Percentiles rank a stretch among this genome's conserved stretches.
Conservation (phyloP, 2,888 invertebrate species). For the Cataglyphis albicans region DNA sequence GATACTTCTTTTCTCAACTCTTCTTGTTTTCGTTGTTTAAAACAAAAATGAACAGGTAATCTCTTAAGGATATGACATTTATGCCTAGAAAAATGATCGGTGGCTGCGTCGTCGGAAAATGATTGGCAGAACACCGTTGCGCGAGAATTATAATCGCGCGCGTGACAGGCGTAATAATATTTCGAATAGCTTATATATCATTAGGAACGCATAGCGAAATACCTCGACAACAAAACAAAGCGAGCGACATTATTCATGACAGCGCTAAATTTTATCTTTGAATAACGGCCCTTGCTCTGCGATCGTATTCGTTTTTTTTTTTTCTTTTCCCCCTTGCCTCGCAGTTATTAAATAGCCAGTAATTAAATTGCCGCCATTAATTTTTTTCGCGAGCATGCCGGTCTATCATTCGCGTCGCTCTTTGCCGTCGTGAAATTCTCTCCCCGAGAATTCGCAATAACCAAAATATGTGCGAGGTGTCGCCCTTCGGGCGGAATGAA, state of each 20-base stretch:
- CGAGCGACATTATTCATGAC: slow-evolving; percentile 26
- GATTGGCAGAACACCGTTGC: neutral
- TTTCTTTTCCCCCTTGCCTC: neutral
- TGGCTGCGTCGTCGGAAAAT: neutral
- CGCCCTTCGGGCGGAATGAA: neutral
- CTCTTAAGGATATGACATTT: neutral
- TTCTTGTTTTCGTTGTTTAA: neutral
- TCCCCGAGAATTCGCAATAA: slow-evolving; percentile 36
- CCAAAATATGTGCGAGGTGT: slow-evolving; percentile 21
- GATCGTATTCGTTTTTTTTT: neutral
- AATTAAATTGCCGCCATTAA: slow-evolving; percentile 42
- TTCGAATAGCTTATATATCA: slow-evolving; percentile 36
- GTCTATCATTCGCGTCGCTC: slow-evolving; percentile 30
- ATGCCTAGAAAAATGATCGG: neutral
- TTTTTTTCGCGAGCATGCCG: slow-evolving; percentile 31
- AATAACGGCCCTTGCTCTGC: neutral
- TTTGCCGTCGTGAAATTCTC: slow-evolving; percentile 30
- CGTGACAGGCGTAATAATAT: slow-evolving; percentile 5
- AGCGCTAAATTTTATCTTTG: slow-evolving; percentile 39
- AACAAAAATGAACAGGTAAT: neutral
- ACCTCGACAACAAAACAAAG: slow-evolving; percentile 34
- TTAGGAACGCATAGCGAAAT: slow-evolving; percentile 18
- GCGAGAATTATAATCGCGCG: slow-evolving; percentile 24
- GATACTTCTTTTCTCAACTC: neutral
- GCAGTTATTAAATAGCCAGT: slow-evolving; percentile 44